phyloP scores from a whole-genome alignment of 2,888 invertebrate species.

The Cryptocheilus praepositus region DNA sequence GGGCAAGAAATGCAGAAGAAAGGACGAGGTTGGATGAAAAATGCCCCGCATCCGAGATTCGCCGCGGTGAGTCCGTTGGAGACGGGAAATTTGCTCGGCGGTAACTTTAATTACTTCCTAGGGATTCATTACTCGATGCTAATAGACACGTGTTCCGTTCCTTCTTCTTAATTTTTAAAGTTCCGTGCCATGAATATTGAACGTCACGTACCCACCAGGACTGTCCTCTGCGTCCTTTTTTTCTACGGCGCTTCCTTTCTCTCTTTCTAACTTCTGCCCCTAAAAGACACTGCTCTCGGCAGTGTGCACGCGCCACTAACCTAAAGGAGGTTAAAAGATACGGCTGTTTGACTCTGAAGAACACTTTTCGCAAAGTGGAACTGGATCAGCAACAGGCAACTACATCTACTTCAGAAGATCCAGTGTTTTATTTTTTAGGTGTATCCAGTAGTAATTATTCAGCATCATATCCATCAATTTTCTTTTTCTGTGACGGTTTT shows the following conservation, averaged over 20 bases:
- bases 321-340: too few relatives aligned
- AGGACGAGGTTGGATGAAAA: slow-evolving; percentile 49
- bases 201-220: slow-evolving; percentile 46
- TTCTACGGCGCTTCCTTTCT: not conserved
- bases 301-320: too few relatives aligned
- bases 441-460: too few relatives aligned
- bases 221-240: slow-evolving; percentile 16
- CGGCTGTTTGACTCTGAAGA: too few relatives aligned
- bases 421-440: too few relatives aligned
- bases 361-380: too few relatives aligned
- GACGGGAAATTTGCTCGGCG: slow-evolving; percentile 59
- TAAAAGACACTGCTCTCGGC: too few relatives aligned
- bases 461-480: too few relatives aligned
- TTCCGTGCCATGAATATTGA: slow-evolving; percentile 66
- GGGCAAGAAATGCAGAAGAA: slow-evolving; percentile 30
- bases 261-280: slow-evolving; percentile 1
- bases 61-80: slow-evolving; percentile 26
- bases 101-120: slow-evolving; percentile 72
- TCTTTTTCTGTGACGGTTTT: too few relatives aligned
- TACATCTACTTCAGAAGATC: too few relatives aligned
- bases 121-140: slow-evolving; percentile 71
- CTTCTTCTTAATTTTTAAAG: slow-evolving; percentile 54
- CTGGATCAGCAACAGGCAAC: too few relatives aligned
- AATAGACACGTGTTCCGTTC: slow-evolving; percentile 67
- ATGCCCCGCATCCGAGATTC: slow-evolving; percentile 51